Evolutionary conservation across 1,140 invertebrate species (phyloP).

Genomic region (Heliconius congener): DNA sequence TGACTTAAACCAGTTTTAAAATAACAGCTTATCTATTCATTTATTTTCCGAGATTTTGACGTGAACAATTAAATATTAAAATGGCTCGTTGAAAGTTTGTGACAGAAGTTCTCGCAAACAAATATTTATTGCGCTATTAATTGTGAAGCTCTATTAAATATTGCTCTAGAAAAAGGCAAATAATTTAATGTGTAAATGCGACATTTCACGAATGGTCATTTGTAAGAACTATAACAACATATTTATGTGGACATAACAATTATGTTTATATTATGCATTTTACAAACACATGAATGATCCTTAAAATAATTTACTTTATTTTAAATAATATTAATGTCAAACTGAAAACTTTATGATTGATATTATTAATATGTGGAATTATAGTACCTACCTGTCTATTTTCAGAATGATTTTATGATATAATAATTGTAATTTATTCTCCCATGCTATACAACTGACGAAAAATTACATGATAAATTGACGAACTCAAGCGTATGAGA

Average conservation of each 20-base stretch:
- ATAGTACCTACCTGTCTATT: background rate
- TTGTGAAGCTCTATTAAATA: slow-evolving; percentile 16
- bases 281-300: too few species aligned
- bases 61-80: slow-evolving; percentile 1
- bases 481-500: background rate
- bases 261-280: background rate
- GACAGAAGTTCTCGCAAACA: slow-evolving; percentile 11
- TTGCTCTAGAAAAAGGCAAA: background rate
- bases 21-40: too few species aligned
- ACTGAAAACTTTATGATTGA: background rate
- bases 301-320: too few species aligned
- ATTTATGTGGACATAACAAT: background rate
- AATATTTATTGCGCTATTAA: slow-evolving; percentile 20
- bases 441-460: background rate
- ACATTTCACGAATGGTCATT: slow-evolving; percentile 23
- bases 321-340: too few species aligned
- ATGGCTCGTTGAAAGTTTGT: background rate
- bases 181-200: slow-evolving; percentile 25
- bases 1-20: background rate
- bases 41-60: background rate
- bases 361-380: background rate
- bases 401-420: background rate
- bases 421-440: background rate
- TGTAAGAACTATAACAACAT: background rate
- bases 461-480: background rate